Conservation (phyloP, 2,797 vertebrate species). For the Thripadectes ignobilis region DNA sequence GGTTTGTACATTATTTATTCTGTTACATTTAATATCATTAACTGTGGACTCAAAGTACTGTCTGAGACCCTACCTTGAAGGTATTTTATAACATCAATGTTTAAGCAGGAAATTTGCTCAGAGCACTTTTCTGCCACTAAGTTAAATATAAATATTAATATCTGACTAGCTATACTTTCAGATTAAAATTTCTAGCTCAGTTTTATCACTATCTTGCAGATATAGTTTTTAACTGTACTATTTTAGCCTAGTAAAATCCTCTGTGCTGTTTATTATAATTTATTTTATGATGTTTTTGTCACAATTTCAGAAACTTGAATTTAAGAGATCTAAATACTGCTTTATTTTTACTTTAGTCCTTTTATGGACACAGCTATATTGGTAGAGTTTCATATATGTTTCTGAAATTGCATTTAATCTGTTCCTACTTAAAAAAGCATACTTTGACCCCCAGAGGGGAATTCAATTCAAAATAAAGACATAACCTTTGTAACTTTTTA, state of each 20-base stretch:
- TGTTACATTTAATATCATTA: conserved; percentile 46
- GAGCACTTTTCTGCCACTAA: conserved; percentile 25
- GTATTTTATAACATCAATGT: conserved; percentile 48
- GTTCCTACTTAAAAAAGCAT: background rate
- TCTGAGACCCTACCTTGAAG: conserved; percentile 45
- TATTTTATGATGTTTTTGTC: background rate
- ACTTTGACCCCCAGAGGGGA: background rate
- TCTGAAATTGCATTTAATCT: background rate
- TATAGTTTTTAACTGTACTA: background rate
- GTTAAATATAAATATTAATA: conserved; percentile 70
- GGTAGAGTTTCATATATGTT: background rate
- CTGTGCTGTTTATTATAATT: conserved; percentile 7
- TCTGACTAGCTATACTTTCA: conserved; percentile 28
- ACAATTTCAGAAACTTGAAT: background rate
- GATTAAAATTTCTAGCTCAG: conserved; percentile 44
- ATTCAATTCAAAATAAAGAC: background rate
- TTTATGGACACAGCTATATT: background rate
- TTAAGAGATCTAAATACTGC: background rate
- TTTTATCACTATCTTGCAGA: conserved; percentile 40
- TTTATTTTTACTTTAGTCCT: background rate
- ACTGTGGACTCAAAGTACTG: background rate
- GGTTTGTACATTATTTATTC: conserved; percentile 32
- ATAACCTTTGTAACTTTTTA: background rate
- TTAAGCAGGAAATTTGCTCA: conserved; percentile 49
- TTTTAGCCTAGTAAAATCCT: background rate